Percentiles rank a stretch among this genome's conserved stretches.
Evolutionary conservation across 2,888 invertebrate species (phyloP).

Genomic region (Metallyticus violacea): DNA sequence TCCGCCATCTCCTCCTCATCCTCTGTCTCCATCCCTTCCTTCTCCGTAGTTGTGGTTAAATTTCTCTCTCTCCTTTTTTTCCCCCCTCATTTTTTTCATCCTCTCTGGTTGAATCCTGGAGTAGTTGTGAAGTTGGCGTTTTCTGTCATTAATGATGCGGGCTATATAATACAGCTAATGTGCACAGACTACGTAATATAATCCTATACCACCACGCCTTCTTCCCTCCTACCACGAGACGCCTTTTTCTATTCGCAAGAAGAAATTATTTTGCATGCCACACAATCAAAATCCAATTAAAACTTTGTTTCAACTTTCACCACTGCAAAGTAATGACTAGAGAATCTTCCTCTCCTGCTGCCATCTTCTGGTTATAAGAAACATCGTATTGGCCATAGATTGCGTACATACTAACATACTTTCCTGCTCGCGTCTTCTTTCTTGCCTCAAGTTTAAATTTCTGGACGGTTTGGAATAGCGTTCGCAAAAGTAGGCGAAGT

Average conservation of each 20-base stretch:
- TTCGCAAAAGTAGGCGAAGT: too few relatives aligned
- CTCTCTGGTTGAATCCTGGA: background rate
- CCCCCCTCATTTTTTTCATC: background rate
- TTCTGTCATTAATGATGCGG: background rate
- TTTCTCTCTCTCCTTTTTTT: background rate
- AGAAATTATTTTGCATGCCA: conserved; percentile 18
- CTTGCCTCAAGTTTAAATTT: background rate
- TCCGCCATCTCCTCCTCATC: background rate
- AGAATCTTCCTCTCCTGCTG: background rate
- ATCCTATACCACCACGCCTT: background rate
- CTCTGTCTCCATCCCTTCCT: too few relatives aligned
- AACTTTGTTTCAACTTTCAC: conserved; percentile 23
- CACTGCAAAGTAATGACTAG: background rate
- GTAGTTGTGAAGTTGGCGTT: background rate
- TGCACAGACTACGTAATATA: background rate
- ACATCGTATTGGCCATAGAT: background rate
- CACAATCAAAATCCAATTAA: conserved; percentile 32
- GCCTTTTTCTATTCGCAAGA: background rate
- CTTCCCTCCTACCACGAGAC: background rate
- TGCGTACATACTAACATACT: too few relatives aligned
- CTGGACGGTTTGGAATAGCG: background rate
- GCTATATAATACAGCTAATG: conserved; percentile 2
- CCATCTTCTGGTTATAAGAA: background rate
- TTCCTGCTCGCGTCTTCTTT: background rate
- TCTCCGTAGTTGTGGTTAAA: background rate